phyloP scores from a whole-genome alignment of 2,113 vertebrate species.

The Amblyornis subalaris region DNA sequence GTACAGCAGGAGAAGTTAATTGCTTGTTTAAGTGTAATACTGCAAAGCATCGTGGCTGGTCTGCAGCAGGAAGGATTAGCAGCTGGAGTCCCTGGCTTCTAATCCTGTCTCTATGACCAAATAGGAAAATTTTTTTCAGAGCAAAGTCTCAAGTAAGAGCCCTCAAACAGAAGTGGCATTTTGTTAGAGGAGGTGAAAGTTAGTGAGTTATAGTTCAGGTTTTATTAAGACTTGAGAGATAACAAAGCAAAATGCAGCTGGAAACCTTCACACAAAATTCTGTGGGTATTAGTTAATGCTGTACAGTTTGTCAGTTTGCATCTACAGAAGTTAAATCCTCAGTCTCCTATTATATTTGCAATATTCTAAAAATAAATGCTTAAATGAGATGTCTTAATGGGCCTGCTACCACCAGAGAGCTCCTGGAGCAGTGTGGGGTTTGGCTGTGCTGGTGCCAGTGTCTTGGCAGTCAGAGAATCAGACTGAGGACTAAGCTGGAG shows the following conservation, averaged over 20 bases:
- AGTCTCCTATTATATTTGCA: background rate
- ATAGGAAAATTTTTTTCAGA: background rate
- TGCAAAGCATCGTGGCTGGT: background rate
- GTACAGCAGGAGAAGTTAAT: background rate
- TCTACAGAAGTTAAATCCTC: background rate
- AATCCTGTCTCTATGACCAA: background rate
- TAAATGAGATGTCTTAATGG: background rate
- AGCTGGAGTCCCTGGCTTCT: conserved; percentile 1
- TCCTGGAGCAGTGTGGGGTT: background rate
- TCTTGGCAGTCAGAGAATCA: background rate
- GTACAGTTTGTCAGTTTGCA: background rate
- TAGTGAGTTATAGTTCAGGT: background rate
- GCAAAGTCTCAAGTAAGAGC: background rate
- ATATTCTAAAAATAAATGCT: background rate
- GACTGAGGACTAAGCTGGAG: background rate
- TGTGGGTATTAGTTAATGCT: background rate
- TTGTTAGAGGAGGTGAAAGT: background rate
- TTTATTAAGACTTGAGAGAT: background rate
- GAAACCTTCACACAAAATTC: background rate
- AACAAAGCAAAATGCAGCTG: background rate
- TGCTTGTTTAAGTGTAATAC: background rate
- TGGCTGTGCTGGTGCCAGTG: background rate
- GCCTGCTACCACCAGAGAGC: background rate
- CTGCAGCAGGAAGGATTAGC: background rate
- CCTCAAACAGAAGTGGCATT: background rate